Evolutionary conservation across 1,140 invertebrate genomes (phyloP).

Genomic region (Coptotermes formosanus): DNA sequence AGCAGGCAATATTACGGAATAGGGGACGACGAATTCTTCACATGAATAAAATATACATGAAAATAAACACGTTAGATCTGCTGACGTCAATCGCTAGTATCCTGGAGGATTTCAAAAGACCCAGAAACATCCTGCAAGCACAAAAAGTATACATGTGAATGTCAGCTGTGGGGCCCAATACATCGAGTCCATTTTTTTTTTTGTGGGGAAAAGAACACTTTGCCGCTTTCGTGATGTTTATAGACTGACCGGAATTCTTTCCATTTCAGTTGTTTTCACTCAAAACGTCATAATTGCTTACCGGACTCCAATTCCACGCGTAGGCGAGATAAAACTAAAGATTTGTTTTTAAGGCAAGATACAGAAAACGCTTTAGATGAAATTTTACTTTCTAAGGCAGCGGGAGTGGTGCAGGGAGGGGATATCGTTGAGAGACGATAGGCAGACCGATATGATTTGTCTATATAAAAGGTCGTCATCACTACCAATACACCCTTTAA

Average conservation of each 20-base stretch:
- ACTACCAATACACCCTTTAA: background rate
- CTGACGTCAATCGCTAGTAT: background rate
- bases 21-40: background rate
- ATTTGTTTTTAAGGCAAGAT: background rate
- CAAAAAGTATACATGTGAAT: too few species aligned
- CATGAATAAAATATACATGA: background rate
- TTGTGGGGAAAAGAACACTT: background rate
- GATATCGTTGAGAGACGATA: background rate
- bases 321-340: background rate
- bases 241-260: background rate
- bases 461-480: background rate
- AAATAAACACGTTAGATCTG: background rate
- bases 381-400: background rate
- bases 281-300: too few species aligned
- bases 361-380: background rate
- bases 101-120: background rate
- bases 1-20: background rate
- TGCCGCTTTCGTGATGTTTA: background rate
- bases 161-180: too few species aligned
- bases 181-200: too few species aligned
- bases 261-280: too few species aligned
- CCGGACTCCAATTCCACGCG: background rate
- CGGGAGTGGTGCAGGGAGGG: background rate
- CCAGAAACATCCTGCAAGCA: background rate
- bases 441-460: background rate